Conservation (phyloP, 2,797 vertebrate species). For the Ambastaia sidthimunki region DNA sequence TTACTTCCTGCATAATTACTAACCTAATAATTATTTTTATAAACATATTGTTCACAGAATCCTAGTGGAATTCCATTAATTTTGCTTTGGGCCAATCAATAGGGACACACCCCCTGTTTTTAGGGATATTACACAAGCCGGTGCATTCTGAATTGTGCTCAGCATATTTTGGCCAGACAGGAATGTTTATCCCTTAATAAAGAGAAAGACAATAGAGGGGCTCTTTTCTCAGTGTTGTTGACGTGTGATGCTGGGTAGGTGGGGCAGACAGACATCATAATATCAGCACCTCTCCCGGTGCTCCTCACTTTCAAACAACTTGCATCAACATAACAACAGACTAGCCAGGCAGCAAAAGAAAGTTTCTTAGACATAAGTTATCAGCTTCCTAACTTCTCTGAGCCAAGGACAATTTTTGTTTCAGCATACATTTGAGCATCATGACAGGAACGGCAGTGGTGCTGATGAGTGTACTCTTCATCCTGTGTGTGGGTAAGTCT, state of each 20-base stretch:
- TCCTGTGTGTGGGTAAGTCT: constrained; percentile 60
- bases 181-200: constrained; percentile 75
- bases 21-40: not conserved
- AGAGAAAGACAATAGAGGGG: constrained; percentile 63
- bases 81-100: constrained; percentile 27
- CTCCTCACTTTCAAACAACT: constrained; percentile 41
- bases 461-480: constrained; percentile 56
- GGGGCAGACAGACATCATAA: constrained; percentile 55
- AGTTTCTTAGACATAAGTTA: not conserved
- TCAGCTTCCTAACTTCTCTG: not conserved
- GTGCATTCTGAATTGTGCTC: constrained; percentile 56
- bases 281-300: constrained; percentile 55
- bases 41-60: not conserved
- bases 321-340: constrained; percentile 32
- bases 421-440: not conserved
- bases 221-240: constrained; percentile 47
- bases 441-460: constrained; percentile 58
- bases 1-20: not conserved
- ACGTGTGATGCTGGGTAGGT: constrained; percentile 42
- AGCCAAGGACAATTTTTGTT: not conserved
- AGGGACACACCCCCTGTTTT: constrained; percentile 52
- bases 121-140: constrained; percentile 42
- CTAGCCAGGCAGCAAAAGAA: not conserved
- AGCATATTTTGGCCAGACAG: constrained; percentile 66
- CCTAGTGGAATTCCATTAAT: constrained; percentile 38